Percentiles rank a stretch among this genome's conserved stretches.
Evolutionary conservation across 2,797 vertebrate genomes (phyloP).

Genomic region (Carcharodon carcharias): DNA sequence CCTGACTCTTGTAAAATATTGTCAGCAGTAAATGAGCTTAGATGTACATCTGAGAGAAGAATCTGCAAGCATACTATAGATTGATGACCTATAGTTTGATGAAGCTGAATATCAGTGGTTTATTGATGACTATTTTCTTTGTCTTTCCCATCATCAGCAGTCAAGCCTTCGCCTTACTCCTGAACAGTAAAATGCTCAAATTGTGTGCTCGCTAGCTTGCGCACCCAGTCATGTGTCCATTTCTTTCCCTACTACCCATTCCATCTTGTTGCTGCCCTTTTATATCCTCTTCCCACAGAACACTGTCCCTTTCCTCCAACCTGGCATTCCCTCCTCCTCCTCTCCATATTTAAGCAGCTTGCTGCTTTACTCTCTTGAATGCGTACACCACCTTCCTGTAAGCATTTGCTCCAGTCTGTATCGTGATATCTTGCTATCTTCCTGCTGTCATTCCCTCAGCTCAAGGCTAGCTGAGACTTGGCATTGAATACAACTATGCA

Average conservation of each 20-base stretch:
- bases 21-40: neutral
- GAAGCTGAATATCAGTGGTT: neutral
- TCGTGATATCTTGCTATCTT: neutral
- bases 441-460: neutral
- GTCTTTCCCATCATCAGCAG: neutral
- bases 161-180: neutral
- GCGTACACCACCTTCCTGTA: neutral
- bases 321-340: neutral
- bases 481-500: neutral
- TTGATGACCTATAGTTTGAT: neutral
- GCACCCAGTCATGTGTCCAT: neutral
- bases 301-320: neutral
- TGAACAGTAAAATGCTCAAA: neutral
- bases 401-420: neutral
- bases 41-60: neutral
- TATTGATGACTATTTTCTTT: neutral
- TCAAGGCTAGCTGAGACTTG: neutral
- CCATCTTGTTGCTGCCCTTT: neutral
- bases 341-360: neutral
- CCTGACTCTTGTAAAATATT: neutral
- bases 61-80: neutral
- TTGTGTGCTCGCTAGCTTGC: neutral
- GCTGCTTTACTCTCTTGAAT: neutral
- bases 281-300: neutral
- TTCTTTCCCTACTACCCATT: neutral